These are phyloP conservation scores for Coboldia fuscipes DNA, from an alignment of 1,140 invertebrate genomes.

Conservation along the genomic window DNA sequence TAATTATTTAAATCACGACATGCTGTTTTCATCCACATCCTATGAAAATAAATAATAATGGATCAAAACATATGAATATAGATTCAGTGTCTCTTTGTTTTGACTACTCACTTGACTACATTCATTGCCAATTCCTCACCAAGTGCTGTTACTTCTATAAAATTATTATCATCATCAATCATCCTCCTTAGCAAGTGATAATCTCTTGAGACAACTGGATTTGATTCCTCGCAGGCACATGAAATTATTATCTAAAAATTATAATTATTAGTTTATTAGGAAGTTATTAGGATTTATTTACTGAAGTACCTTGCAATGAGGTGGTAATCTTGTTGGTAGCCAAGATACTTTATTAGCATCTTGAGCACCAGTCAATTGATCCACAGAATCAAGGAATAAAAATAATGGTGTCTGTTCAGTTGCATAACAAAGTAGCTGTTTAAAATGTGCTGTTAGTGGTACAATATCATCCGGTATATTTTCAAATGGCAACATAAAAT, in stretches of 20 bases:
- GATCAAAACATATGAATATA: neutral
- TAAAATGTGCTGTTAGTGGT: conserved; percentile 87
- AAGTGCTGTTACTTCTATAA: conserved; percentile 79
- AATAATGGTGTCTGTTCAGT: conserved; percentile 60
- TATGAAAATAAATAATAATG: conserved; percentile 19
- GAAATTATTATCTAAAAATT: conserved; percentile 61
- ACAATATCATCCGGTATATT: conserved; percentile 91
- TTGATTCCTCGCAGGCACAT: conserved; percentile 68
- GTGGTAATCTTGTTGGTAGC: conserved; percentile 77
- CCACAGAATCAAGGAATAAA: conserved; percentile 79
- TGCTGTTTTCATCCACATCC: conserved; percentile 81
- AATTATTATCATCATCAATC: conserved; percentile 77
- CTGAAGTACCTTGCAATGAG: conserved; percentile 59
- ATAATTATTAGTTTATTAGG: neutral
- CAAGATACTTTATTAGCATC: conserved; percentile 91
- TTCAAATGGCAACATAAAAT: conserved; percentile 81
- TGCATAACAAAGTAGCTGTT: conserved; percentile 71
- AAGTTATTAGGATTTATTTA: neutral
- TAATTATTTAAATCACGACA: conserved; percentile 74
- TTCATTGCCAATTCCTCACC: conserved; percentile 85
- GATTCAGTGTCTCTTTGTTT: no score
- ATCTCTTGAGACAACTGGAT: conserved; percentile 66
- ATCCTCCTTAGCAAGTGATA: conserved; percentile 71
- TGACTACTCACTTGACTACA: conserved; percentile 50
- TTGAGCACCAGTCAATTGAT: conserved; percentile 85